Conservation (phyloP, 2,888 invertebrate species). For the Drosophila greeni region DNA sequence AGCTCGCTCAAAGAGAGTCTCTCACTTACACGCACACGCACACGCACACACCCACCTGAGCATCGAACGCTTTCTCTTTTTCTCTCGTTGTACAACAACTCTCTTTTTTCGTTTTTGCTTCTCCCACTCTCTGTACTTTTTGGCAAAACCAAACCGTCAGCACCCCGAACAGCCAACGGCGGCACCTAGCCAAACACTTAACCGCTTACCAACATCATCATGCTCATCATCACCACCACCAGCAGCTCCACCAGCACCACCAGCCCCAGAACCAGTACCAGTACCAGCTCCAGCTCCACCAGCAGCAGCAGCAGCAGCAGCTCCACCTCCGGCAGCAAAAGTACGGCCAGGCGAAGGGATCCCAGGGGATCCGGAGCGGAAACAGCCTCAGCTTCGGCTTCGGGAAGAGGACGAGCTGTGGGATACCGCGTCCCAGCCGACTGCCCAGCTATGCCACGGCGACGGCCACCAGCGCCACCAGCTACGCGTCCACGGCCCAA, state of each 20-base stretch:
- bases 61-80: slow-evolving; percentile 67
- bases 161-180: slow-evolving; percentile 78
- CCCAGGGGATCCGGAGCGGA: slow-evolving; percentile 6
- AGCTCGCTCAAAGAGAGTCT: slow-evolving; percentile 30
- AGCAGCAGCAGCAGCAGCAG: slow-evolving; percentile 14
- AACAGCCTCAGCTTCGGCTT: neutral
- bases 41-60: slow-evolving; percentile 30
- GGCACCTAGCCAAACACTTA: slow-evolving; percentile 76
- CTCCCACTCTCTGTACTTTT: slow-evolving; percentile 52
- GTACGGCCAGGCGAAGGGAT: slow-evolving; percentile 12
- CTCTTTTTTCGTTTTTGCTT: slow-evolving; percentile 64
- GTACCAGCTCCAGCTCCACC: slow-evolving; percentile 25
- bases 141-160: slow-evolving; percentile 64
- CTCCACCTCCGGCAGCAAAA: slow-evolving; percentile 17
- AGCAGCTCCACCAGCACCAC: slow-evolving; percentile 34
- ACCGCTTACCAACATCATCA: slow-evolving; percentile 67
- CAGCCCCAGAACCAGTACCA: slow-evolving; percentile 33
- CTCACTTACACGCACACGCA: slow-evolving; percentile 12
- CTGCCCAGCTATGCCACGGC: slow-evolving; percentile 68
- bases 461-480: slow-evolving; percentile 67
- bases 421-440: slow-evolving; percentile 40
- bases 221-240: slow-evolving; percentile 54
- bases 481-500: slow-evolving; percentile 67
- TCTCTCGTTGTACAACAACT: slow-evolving; percentile 70
- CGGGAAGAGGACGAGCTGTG: neutral